Base-by-base conservation (phyloP, 2,113 vertebrate genomes). In the Egretta garzetta region DNA sequence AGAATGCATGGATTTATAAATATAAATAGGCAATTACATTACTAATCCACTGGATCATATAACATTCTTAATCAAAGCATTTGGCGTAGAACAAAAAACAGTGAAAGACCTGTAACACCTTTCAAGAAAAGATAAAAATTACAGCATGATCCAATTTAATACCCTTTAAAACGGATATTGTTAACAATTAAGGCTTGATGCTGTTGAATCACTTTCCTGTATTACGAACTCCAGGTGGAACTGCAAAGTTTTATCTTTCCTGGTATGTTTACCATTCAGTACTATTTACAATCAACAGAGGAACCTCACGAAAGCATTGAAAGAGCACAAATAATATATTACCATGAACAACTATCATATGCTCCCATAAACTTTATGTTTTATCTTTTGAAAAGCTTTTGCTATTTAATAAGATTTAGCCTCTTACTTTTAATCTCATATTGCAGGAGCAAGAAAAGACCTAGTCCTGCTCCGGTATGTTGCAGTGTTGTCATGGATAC, bases 401-500 rank as follows among this genome's bases (percentile, higher is more conserved):
- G 26, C 68, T 96, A 30, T 90, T 97, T 97, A 96, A 81, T 91
- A 94, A 97, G 71, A 95, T 96, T 95, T 95, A 96, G 68, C 37
- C 64, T 92, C 93, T 96, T 97, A 88, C 62, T 96, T 96, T 97
- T 96, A 97, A 96, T 97, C 74, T 98, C 56, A 50, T 72, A 80
- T 74, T 97, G 66, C 89, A 96, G 96, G 95, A 96, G 88, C 84
- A 96, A 95, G 96, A 95, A 96, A 98, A 98, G 94, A 94, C 59
- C 95, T 95, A 67, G 96, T 97, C 96, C 83, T 97, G 95, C 96
- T 97, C 92, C 70, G 88, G 96, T 94, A 96, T 96, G 97, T 98
- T 98, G 94, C 92, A 90, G 81, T 94, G 98, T 99, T 99, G 98
- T 98, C 98, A 99, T 99, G 98, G 98, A 98, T 98, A 99, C 98